Evolutionary conservation across 1,140 invertebrate genomes (phyloP), one percentile per base, ranked within the genome.

Genomic region (Drosophila biarmipes): DNA sequence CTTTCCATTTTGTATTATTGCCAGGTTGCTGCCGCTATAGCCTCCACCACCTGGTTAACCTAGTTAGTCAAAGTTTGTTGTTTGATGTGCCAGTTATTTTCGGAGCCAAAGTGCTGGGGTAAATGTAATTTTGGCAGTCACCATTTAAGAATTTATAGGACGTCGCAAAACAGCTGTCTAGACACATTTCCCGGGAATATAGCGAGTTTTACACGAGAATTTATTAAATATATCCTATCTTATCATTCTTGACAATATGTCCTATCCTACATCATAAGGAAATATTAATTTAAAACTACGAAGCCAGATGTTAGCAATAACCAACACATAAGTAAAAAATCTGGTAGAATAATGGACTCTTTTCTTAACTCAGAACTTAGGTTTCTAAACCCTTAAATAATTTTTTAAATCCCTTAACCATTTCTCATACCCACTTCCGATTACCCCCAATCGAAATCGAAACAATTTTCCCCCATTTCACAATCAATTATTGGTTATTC

Each of bases 61-160:
- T 35, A 82, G 80, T 82, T 82, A 82, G 75, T 31, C 21, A 78
- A 53, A 69, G 64, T 38, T 69, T 72, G 78, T 85, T 79, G 80
- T 82, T 79, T 82, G 80, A 79, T 82, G 80, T 80, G 56, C 80
- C 53, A 75, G 58, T 75, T 80, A 62, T 46, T 75, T 68, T 51
- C 24, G 8, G 29, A 52, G 35, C 5, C 58, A 54, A 63, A 61
- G 61, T 53, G 51, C 73, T 45, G 3, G 21, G 19, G 29, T 34
- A 49, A 73, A 66, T 61, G 64, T 80, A 43, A 72, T 76, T 74
- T 67, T 42, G 63, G 34, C 35, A 64, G 45, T 63, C 63, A 11
- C 15, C 11, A 2, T 58, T 66, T 6, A 38, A 45, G 66, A 68
- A 34, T 67, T 38, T 42, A 69, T 55, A 24, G 38, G 21, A 15